phyloP scores from a whole-genome alignment of 2,888 invertebrate species.

The Parnassius orleans region DNA sequence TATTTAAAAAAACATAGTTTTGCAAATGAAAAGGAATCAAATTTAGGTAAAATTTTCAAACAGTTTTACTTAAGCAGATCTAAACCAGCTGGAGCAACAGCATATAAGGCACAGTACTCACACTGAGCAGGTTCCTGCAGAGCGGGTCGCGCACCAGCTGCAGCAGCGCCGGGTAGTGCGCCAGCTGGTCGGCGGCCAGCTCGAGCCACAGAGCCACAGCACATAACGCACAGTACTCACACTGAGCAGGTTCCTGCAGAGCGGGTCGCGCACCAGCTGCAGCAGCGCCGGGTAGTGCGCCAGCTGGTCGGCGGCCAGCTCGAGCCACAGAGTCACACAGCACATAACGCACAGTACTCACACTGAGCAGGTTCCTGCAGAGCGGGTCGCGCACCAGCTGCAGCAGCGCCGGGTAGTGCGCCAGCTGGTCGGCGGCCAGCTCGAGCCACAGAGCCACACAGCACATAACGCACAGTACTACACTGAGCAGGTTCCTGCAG shows the following conservation, averaged over 20 bases:
- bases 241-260: conserved; percentile 93
- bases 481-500: conserved; percentile 92
- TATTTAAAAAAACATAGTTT: no score
- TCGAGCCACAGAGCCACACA: no score
- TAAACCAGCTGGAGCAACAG: no score
- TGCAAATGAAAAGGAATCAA: no score
- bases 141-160: conserved; percentile 94
- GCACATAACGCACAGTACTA: no score
- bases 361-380: conserved; percentile 92
- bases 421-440: conserved; percentile 94
- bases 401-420: conserved; percentile 89
- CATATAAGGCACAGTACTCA: conserved; percentile 63
- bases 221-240: no score
- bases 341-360: no score
- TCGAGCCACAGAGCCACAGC: no score
- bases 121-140: conserved; percentile 92
- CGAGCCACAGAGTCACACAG: no score
- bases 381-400: conserved; percentile 94
- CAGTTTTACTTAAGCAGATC: no score
- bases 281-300: conserved; percentile 90
- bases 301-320: conserved; percentile 95
- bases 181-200: conserved; percentile 94
- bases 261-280: conserved; percentile 92
- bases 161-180: conserved; percentile 89
- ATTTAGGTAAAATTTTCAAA: no score